These are phyloP conservation scores for Biston betularia DNA, from an alignment of 2,888 invertebrate species.

Conservation along the genomic window DNA sequence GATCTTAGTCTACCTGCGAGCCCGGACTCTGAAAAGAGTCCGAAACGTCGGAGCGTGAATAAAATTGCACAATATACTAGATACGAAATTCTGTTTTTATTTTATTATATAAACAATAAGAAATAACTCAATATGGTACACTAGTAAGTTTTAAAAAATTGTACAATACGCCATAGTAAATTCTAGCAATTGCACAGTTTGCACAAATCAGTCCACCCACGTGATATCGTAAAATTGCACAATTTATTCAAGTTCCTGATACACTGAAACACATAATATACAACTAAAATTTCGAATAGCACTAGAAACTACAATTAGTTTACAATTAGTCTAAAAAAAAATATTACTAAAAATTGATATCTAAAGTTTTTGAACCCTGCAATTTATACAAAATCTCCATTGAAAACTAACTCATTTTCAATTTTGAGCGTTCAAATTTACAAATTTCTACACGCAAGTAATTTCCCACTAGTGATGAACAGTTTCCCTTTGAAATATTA, in stretches of 20 bases:
- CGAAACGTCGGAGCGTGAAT: constrained; percentile 30
- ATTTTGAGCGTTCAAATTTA: no score
- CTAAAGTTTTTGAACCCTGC: no score
- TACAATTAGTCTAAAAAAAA: not conserved
- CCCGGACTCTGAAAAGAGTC: constrained; percentile 36
- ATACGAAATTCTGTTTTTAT: not conserved
- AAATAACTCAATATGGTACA: not conserved
- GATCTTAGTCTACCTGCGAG: constrained; percentile 31
- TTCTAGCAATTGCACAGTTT: not conserved
- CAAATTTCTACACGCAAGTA: no score
- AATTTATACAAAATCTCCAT: no score
- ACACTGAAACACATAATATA: no score
- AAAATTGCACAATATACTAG: constrained; percentile 18
- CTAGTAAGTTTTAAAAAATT: not conserved
- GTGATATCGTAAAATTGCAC: not conserved
- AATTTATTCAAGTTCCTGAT: not conserved
- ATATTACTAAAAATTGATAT: no score
- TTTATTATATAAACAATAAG: not conserved
- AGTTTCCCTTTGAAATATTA: no score
- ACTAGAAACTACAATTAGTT: not conserved
- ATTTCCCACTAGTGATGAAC: no score
- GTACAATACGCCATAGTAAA: not conserved
- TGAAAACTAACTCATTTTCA: no score
- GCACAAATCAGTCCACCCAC: not conserved
- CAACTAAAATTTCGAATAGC: not conserved